phyloP scores from a whole-genome alignment of 2,888 invertebrate genomes.

The Chrysodeixis includens region DNA sequence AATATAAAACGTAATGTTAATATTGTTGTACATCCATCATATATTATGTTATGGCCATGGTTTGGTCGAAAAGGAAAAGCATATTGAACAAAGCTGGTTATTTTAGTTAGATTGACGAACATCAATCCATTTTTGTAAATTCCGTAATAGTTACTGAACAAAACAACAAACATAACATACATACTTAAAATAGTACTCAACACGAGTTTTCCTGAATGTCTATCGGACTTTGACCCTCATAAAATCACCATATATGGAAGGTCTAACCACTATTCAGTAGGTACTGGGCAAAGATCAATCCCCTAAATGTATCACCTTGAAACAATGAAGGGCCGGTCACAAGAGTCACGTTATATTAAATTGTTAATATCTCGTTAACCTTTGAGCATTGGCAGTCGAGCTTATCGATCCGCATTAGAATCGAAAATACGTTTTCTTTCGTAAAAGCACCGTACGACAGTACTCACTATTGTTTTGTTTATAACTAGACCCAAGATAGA shows the following conservation, averaged over 20 bases:
- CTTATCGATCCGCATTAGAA: constrained; percentile 61
- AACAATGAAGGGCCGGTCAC: constrained; percentile 64
- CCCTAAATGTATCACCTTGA: constrained; percentile 66
- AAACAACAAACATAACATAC: background rate
- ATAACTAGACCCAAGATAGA: constrained; percentile 9
- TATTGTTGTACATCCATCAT: background rate
- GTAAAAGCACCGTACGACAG: constrained; percentile 14
- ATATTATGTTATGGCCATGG: background rate
- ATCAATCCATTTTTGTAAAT: background rate
- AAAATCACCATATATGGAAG: constrained; percentile 57
- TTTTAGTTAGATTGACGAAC: no score
- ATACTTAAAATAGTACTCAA: constrained; percentile 2
- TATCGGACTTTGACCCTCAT: constrained; percentile 33
- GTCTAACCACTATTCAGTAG: constrained; percentile 31
- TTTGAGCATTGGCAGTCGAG: constrained; percentile 64
- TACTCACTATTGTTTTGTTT: constrained; percentile 15
- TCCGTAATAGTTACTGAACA: background rate
- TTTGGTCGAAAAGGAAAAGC: background rate
- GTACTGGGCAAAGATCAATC: constrained; percentile 41
- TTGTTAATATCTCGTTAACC: constrained; percentile 74
- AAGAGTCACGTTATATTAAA: constrained; percentile 66
- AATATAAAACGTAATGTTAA: background rate
- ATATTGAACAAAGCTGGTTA: no score
- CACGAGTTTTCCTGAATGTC: constrained; percentile 18
- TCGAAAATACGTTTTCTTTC: constrained; percentile 47